Evolutionary conservation across 1,140 invertebrate species (phyloP).

Genomic region (Drosophila mojavensis): DNA sequence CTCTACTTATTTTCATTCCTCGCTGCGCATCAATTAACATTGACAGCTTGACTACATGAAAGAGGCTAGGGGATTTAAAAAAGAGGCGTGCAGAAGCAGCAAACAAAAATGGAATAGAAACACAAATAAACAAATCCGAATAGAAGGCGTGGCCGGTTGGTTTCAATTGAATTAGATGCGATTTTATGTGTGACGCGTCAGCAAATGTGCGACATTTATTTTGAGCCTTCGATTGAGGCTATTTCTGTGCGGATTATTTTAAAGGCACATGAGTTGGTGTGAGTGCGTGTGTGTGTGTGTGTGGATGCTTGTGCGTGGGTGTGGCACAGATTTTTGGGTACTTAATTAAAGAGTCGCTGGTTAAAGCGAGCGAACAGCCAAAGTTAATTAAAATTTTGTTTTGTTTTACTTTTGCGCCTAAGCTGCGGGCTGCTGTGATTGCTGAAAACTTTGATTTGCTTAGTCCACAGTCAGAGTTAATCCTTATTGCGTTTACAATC

Average conservation of each 20-base stretch:
- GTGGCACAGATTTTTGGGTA: slow-evolving; percentile 11
- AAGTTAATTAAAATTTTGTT: slow-evolving; percentile 79
- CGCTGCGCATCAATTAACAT: slow-evolving; percentile 73
- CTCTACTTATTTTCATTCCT: slow-evolving; percentile 42
- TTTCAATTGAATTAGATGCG: slow-evolving; percentile 68
- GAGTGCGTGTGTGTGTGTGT: slow-evolving; percentile 1
- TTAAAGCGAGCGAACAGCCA: slow-evolving; percentile 23
- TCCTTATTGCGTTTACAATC: slow-evolving; percentile 20
- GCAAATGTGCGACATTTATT: slow-evolving; percentile 44
- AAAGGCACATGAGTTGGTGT: slow-evolving; percentile 7
- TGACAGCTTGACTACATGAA: slow-evolving; percentile 67
- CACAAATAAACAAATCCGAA: slow-evolving; percentile 11
- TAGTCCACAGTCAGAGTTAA: slow-evolving; percentile 20
- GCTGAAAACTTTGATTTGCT: slow-evolving; percentile 20
- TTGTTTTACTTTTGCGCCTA: slow-evolving; percentile 59
- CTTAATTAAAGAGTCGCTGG: slow-evolving; percentile 28
- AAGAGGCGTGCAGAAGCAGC: slow-evolving; percentile 23
- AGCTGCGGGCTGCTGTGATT: slow-evolving; percentile 48
- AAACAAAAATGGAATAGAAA: slow-evolving; percentile 7
- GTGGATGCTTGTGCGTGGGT: not conserved
- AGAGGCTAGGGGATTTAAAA: slow-evolving; percentile 6
- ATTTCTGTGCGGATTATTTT: slow-evolving; percentile 29
- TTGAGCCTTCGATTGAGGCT: slow-evolving; percentile 14
- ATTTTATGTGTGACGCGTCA: slow-evolving; percentile 56
- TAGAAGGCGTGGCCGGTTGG: slow-evolving; percentile 1